Conservation (phyloP, 2,888 invertebrate species). For the Apamea epomidion region DNA sequence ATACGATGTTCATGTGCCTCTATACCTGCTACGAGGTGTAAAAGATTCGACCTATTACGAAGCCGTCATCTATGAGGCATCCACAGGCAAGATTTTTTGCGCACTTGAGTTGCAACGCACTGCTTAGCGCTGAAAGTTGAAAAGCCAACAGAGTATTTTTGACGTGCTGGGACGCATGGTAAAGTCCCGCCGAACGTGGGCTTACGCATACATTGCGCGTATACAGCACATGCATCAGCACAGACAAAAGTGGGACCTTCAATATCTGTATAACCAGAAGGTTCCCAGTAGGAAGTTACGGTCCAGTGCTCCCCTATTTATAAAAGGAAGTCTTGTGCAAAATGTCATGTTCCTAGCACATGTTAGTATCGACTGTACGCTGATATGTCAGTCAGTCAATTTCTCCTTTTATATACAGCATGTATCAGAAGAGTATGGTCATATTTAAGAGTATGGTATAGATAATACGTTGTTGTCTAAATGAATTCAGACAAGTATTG, state of each 20-base stretch:
- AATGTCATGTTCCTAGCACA: not conserved
- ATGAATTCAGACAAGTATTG: not conserved
- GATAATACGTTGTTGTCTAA: not conserved
- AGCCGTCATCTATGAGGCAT: not conserved
- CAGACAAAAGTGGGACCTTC: no score
- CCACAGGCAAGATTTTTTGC: no score
- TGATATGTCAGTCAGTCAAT: not conserved
- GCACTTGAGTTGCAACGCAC: no score
- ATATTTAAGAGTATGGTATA: not conserved
- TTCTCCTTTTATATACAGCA: not conserved
- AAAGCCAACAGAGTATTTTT: no score
- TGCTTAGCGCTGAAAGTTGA: no score
- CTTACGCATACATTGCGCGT: no score
- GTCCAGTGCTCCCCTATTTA: not conserved
- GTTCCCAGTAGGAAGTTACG: no score
- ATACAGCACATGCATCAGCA: no score
- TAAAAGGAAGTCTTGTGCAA: no score
- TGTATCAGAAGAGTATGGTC: not conserved
- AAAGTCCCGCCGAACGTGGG: no score
- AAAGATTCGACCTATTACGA: not conserved
- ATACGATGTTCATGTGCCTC: not conserved
- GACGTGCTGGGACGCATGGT: no score
- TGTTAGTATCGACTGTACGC: not conserved
- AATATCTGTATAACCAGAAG: not conserved
- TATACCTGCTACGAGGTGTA: not conserved